Evolutionary conservation across 1,140 invertebrate genomes (phyloP), one percentile per base, ranked within the genome.

Genomic region (Drosophila lacteicornis): DNA sequence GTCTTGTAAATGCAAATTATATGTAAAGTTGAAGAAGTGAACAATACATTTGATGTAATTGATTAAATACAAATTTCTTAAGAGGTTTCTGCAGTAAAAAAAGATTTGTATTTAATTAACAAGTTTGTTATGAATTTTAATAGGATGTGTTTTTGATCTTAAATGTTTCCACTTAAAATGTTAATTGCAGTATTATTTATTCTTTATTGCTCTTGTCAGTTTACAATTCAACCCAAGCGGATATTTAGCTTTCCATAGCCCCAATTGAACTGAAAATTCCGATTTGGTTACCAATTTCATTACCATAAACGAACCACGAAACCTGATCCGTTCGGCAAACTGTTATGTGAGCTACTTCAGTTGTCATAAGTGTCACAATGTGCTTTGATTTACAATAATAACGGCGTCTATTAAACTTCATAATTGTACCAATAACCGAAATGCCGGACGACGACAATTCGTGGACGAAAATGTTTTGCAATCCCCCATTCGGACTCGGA

Each of bases 361-460:
- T 90, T 90, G 85, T 90, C 85, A 90, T 90, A 90, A 90, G 85
- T 90, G 85, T 90, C 85, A 90, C 85, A 90, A 82, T 90, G 78
- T 90, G 85, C 61, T 80, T 82, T 90, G 85, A 90, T 90, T 90
- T 90, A 90, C 81, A 90, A 90, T 70, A 90, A 85, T 90, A 90
- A 68, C 63, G 60, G 46, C 81, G 85, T 76, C 85, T 90, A 90
- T 90, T 90, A 90, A 80, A 90, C 85, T 90, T 90, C 79, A 90
- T 90, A 90, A 90, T 90, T 90, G 86, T 85, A 90, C 74, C 85
- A 85, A 88, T 88, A 88, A 90, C 83, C 76, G 71, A 87, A 87
- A 80, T 63, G 66, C 69, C 47, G 56, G 63, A 66, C 75, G 60
- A 66, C 75, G 75, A 82, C 80, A 79, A 75, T 69, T 69, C 82